Conservation (phyloP, 1,140 invertebrate genomes). For the Asobara japonica region DNA sequence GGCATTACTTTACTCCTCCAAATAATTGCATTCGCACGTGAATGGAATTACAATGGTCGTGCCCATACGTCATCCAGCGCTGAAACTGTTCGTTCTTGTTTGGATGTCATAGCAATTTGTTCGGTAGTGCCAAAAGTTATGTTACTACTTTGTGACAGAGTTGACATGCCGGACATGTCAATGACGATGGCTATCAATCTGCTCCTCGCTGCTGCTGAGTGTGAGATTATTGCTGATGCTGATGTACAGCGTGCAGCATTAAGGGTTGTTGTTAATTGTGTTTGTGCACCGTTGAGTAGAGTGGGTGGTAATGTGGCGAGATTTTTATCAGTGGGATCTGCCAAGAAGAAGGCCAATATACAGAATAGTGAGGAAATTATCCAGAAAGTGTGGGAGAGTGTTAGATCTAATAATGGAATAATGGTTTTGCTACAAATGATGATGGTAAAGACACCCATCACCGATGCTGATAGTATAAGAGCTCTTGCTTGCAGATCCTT, state of each 20-base stretch:
- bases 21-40: constrained; percentile 88
- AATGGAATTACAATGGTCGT: constrained; percentile 91
- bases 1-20: constrained; percentile 85
- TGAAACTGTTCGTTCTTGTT: constrained; percentile 88
- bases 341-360: constrained; percentile 78
- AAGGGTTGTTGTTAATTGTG: constrained; percentile 89
- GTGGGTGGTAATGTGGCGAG: constrained; percentile 73
- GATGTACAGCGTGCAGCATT: constrained; percentile 93
- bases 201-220: constrained; percentile 85
- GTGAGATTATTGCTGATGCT: constrained; percentile 87
- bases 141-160: constrained; percentile 79
- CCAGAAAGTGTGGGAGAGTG: constrained; percentile 91
- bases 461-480: constrained; percentile 94
- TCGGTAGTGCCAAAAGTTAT: constrained; percentile 90
- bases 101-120: constrained; percentile 91
- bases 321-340: constrained; percentile 72
- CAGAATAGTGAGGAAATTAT: constrained; percentile 87
- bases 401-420: constrained; percentile 94
- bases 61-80: constrained; percentile 69
- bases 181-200: constrained; percentile 80
- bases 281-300: constrained; percentile 87
- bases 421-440: constrained; percentile 89
- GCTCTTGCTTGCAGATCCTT: constrained; percentile 92
- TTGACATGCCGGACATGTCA: constrained; percentile 80
- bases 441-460: constrained; percentile 93